phyloP scores from a whole-genome alignment of 2,888 invertebrate species.

The Panzeria rudis region DNA sequence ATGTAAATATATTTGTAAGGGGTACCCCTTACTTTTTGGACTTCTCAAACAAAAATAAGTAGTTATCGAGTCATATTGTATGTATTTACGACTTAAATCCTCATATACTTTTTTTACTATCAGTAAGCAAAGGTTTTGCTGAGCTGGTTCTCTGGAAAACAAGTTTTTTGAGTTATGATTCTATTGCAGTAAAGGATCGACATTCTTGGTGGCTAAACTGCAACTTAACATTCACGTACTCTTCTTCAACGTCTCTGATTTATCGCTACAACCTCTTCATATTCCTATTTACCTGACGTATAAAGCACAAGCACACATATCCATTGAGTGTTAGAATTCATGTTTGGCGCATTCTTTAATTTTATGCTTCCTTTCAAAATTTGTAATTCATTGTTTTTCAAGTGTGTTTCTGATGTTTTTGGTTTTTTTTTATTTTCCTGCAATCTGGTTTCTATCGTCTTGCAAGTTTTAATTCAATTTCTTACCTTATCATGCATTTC shows the following conservation, averaged over 20 bases:
- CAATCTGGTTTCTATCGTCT: constrained; percentile 37
- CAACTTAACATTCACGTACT: not conserved
- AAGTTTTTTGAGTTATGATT: too few relatives aligned
- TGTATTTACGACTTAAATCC: too few relatives aligned
- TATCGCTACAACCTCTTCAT: not conserved
- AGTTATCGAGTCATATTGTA: too few relatives aligned
- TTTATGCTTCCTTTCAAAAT: constrained; percentile 61
- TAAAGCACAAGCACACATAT: not conserved
- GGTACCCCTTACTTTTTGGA: too few relatives aligned
- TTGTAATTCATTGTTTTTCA: constrained; percentile 70
- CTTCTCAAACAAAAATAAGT: too few relatives aligned
- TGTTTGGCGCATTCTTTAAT: constrained; percentile 70
- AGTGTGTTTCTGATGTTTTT: constrained; percentile 41
- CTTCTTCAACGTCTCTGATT: constrained; percentile 22
- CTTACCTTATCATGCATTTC: constrained; percentile 45
- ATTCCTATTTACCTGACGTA: not conserved
- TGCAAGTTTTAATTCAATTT: constrained; percentile 30
- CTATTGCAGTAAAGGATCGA: too few relatives aligned
- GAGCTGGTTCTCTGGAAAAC: too few relatives aligned
- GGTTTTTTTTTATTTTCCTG: constrained; percentile 53
- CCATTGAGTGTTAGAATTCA: constrained; percentile 72
- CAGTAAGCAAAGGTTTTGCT: too few relatives aligned
- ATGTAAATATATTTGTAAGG: too few relatives aligned
- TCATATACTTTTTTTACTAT: too few relatives aligned
- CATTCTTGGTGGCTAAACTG: too few relatives aligned